phyloP scores from a whole-genome alignment of 37 sponge, comb jelly and placozoan species.

The Petrosia ficiformis region DNA sequence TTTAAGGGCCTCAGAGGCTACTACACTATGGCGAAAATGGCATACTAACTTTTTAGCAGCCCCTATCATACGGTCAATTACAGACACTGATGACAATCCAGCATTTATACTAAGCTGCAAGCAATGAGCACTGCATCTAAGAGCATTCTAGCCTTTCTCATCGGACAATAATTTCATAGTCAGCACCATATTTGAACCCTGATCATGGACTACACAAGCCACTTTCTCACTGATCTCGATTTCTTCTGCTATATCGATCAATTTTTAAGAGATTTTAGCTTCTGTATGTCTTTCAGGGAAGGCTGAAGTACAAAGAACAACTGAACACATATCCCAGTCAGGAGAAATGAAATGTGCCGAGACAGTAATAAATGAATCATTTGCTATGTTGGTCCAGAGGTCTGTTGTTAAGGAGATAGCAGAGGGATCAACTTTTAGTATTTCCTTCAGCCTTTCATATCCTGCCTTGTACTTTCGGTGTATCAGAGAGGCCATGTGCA shows the following conservation, averaged over 20 bases:
- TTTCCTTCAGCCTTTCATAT: neutral
- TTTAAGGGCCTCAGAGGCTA: conserved; percentile 10
- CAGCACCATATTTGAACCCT: conserved; percentile 1
- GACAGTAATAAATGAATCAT: conserved; percentile 1
- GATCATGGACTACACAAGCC: conserved; percentile 11
- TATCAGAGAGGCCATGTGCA: neutral
- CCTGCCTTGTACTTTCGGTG: neutral
- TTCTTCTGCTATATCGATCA: neutral
- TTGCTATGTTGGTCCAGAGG: conserved; percentile 21
- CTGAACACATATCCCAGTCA: neutral
- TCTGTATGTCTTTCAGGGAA: conserved; percentile 13
- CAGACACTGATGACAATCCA: neutral
- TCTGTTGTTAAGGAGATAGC: conserved; percentile 15
- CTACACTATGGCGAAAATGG: conserved; percentile 19
- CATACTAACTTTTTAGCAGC: conserved; percentile 17
- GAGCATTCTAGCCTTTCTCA: neutral
- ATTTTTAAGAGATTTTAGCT: conserved; percentile 4
- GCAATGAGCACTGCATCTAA: conserved; percentile 6
- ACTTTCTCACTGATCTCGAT: conserved; percentile 3
- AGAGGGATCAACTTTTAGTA: neutral
- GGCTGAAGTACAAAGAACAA: neutral
- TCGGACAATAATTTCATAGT: neutral
- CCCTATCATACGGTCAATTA: conserved; percentile 2
- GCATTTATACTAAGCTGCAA: neutral
- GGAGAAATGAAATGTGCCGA: neutral